Percentiles rank a stretch among this genome's conserved stretches.
Conservation (phyloP, 2,113 vertebrate genomes). For the Ceyx melanurus region DNA sequence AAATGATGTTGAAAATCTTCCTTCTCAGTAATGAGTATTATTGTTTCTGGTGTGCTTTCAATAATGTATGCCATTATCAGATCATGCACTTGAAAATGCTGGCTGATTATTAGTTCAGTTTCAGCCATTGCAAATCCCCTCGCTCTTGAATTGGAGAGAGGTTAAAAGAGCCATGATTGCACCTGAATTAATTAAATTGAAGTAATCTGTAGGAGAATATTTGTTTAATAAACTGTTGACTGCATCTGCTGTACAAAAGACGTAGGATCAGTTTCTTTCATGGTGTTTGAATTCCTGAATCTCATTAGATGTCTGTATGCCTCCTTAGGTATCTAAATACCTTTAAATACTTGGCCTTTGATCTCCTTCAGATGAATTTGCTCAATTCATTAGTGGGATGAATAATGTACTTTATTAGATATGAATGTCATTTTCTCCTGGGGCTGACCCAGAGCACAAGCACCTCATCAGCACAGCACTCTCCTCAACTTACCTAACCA, state of each 20-base stretch:
- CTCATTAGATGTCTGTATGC: not conserved
- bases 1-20: not conserved
- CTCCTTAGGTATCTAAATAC: not conserved
- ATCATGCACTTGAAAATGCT: slow-evolving; percentile 9
- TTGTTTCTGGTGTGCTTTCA: not conserved
- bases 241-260: not conserved
- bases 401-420: slow-evolving; percentile 23
- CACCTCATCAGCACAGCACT: not conserved
- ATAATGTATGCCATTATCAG: not conserved
- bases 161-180: slow-evolving; percentile 45
- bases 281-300: not conserved
- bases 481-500: not conserved
- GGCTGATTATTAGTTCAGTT: slow-evolving; percentile 22
- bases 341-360: slow-evolving; percentile 34
- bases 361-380: slow-evolving; percentile 3
- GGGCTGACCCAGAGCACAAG: not conserved
- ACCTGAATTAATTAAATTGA: slow-evolving; percentile 66
- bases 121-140: slow-evolving; percentile 10
- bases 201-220: slow-evolving; percentile 15
- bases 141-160: slow-evolving; percentile 38
- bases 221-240: slow-evolving; percentile 1
- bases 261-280: not conserved
- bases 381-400: not conserved
- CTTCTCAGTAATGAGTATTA: slow-evolving; percentile 2
- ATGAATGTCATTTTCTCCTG: not conserved